Percentiles rank a stretch among this genome's conserved stretches.
Evolutionary conservation across 2,888 invertebrate genomes (phyloP).

Genomic region (Caenorhabditis sinica): DNA sequence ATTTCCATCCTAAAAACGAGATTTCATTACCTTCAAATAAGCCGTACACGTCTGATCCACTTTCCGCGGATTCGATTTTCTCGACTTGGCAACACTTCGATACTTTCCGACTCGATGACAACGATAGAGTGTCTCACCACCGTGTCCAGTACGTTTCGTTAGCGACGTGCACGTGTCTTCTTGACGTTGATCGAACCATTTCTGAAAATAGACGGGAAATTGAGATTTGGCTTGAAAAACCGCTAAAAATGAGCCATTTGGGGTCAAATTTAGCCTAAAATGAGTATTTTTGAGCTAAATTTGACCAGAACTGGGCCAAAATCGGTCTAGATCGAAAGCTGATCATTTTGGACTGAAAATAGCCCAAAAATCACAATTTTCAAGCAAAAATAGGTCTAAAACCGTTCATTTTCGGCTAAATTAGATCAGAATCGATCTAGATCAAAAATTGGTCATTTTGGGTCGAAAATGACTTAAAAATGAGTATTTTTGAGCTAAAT

Average conservation of each 20-base stretch:
- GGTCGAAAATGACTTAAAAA: no score
- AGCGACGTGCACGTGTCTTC: slow-evolving; percentile 65
- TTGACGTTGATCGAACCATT: slow-evolving; percentile 67
- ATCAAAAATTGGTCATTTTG: no score
- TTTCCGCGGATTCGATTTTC: slow-evolving; percentile 65
- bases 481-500: no score
- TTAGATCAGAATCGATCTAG: no score
- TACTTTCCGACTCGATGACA: slow-evolving; percentile 62
- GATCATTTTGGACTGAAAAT: background rate
- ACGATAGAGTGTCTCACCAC: slow-evolving; percentile 63
- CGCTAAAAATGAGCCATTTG: background rate
- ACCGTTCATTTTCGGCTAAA: no score
- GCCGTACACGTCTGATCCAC: slow-evolving; percentile 66
- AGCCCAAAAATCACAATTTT: background rate
- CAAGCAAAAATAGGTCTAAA: background rate
- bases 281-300: background rate
- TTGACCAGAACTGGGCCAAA: background rate
- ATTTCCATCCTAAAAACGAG: background rate
- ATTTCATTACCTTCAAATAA: slow-evolving; percentile 47
- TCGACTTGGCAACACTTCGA: slow-evolving; percentile 57
- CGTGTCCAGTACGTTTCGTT: slow-evolving; percentile 66
- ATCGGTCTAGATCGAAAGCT: background rate
- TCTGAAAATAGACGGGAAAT: slow-evolving; percentile 8
- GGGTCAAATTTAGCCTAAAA: background rate
- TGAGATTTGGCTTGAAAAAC: background rate